These are phyloP conservation scores for Paracanthobrama guichenoti DNA, from an alignment of 2,113 vertebrate species.

Conservation along the genomic window DNA sequence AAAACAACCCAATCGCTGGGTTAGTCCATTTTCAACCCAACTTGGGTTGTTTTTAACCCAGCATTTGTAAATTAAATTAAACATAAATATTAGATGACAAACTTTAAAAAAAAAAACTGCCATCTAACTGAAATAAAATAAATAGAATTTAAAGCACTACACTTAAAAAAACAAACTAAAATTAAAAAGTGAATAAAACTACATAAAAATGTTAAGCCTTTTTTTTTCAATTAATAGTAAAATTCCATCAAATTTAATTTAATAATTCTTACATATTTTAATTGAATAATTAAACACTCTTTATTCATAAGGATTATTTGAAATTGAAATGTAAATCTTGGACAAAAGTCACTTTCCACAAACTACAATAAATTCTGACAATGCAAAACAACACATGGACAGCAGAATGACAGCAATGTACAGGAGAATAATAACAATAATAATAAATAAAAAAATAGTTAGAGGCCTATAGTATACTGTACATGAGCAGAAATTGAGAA, in stretches of 20 bases:
- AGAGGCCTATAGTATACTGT: not conserved
- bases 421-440: not conserved
- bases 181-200: not conserved
- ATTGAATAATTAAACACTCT: too few relatives aligned
- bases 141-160: not conserved
- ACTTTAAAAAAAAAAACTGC: not conserved
- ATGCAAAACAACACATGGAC: not conserved
- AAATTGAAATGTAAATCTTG: not conserved
- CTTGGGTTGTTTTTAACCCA: too few relatives aligned
- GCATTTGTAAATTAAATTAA: not conserved
- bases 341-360: not conserved
- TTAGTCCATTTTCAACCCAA: too few relatives aligned
- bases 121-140: not conserved
- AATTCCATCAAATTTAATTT: too few relatives aligned
- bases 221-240: too few relatives aligned
- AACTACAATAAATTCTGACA: not conserved
- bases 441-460: not conserved
- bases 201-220: too few relatives aligned
- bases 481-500: not conserved
- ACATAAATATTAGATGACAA: not conserved
- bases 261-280: too few relatives aligned
- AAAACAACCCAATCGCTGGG: too few relatives aligned
- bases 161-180: too few relatives aligned
- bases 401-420: not conserved
- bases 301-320: not conserved